Conservation (phyloP, 2,888 invertebrate genomes). For the Apamea monoglypha region DNA sequence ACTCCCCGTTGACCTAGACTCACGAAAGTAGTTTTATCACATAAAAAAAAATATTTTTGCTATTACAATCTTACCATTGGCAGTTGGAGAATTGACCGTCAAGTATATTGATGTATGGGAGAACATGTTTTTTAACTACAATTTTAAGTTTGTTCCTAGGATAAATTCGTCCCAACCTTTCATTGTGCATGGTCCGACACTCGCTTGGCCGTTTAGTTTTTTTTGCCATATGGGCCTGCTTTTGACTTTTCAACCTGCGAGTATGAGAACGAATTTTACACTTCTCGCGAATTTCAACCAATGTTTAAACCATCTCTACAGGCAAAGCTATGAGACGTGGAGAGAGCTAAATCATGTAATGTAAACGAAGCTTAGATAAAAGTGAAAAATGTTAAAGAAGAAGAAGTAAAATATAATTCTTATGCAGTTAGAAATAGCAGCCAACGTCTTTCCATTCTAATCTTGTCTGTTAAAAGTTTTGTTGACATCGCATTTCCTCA, state of each 20-base stretch:
- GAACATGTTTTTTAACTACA: too few relatives aligned
- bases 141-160: too few relatives aligned
- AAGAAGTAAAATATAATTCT: slow-evolving; percentile 14
- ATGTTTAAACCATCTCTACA: neutral
- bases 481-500: slow-evolving; percentile 42
- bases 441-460: slow-evolving; percentile 28
- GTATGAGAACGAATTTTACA: neutral
- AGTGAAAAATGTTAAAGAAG: neutral
- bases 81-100: too few relatives aligned
- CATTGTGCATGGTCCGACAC: too few relatives aligned
- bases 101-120: too few relatives aligned
- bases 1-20: too few relatives aligned
- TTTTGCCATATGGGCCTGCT: neutral
- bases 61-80: too few relatives aligned
- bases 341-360: slow-evolving; percentile 36
- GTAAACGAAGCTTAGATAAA: neutral
- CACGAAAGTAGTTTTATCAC: too few relatives aligned
- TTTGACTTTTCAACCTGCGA: neutral
- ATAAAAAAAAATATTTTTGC: too few relatives aligned
- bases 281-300: neutral
- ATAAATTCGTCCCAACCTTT: too few relatives aligned
- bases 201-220: too few relatives aligned
- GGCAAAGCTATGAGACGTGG: neutral
- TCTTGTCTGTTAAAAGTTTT: slow-evolving; percentile 54
- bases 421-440: slow-evolving; percentile 39